phyloP scores from a whole-genome alignment of 2,113 vertebrate genomes.

The Arenaria interpres region DNA sequence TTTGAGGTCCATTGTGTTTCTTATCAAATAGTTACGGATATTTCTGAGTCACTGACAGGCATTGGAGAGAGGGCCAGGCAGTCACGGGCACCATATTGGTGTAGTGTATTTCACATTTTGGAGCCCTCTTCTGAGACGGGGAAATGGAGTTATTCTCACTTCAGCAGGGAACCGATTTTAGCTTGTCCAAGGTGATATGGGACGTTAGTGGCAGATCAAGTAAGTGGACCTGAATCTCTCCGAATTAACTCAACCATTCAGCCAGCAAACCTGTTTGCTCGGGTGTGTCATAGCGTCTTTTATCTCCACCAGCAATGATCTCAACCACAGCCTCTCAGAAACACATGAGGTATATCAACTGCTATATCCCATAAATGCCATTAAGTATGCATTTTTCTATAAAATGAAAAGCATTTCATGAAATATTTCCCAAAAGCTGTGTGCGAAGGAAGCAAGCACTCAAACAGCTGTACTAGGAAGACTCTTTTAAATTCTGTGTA shows the following conservation, averaged over 20 bases:
- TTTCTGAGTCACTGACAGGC: neutral
- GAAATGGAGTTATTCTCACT: neutral
- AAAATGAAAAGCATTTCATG: neutral
- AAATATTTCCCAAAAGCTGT: neutral
- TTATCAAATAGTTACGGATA: neutral
- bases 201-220: neutral
- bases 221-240: neutral
- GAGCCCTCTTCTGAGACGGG: neutral
- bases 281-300: neutral
- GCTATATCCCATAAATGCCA: neutral
- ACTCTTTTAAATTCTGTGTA: neutral
- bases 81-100: neutral
- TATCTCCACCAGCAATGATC: neutral
- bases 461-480: neutral
- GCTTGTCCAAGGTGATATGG: neutral
- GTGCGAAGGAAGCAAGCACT: neutral
- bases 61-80: fast-evolving
- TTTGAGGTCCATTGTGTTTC: neutral
- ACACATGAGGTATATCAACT: fast-evolving
- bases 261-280: neutral
- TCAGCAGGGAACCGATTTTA: neutral
- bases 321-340: neutral
- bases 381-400: neutral
- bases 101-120: neutral
- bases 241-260: neutral